These are phyloP conservation scores for Geodia barretti DNA, from an alignment of 37 sponge, comb jelly and placozoan species.

Conservation along the genomic window DNA sequence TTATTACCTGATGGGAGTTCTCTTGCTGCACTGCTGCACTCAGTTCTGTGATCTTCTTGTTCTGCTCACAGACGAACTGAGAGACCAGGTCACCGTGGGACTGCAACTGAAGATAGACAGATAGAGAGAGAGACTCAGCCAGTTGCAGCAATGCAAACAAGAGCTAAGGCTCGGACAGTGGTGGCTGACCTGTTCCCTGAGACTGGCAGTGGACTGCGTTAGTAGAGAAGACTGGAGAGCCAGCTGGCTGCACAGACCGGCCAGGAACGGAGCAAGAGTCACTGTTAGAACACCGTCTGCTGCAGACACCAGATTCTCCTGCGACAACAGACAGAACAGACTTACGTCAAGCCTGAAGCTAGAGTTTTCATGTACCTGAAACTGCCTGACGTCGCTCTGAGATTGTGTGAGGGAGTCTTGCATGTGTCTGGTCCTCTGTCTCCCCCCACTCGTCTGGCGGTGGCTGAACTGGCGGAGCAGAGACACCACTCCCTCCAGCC, in stretches of 20 bases:
- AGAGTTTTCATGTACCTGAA: too few relatives aligned
- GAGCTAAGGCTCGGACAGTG: too few relatives aligned
- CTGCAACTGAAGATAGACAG: neutral
- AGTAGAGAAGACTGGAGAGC: neutral
- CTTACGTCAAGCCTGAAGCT: neutral
- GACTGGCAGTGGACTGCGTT: neutral
- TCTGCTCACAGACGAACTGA: constrained; percentile 29
- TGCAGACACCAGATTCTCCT: neutral
- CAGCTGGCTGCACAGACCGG: neutral
- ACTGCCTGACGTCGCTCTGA: neutral
- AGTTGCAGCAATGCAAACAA: too few relatives aligned
- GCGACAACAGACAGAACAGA: neutral
- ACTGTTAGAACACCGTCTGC: neutral
- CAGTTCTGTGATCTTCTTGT: neutral
- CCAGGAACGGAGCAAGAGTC: neutral
- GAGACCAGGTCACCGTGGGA: neutral
- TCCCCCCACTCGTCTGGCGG: neutral
- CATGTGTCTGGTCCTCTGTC: neutral
- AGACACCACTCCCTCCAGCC: neutral
- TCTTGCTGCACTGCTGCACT: constrained; percentile 1
- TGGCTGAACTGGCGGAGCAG: neutral
- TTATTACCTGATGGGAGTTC: constrained; percentile 20
- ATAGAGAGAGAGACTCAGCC: neutral
- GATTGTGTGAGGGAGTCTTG: neutral
- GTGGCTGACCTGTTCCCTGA: neutral